phyloP scores from a whole-genome alignment of 1,140 invertebrate genomes.

The Saccostrea echinata region DNA sequence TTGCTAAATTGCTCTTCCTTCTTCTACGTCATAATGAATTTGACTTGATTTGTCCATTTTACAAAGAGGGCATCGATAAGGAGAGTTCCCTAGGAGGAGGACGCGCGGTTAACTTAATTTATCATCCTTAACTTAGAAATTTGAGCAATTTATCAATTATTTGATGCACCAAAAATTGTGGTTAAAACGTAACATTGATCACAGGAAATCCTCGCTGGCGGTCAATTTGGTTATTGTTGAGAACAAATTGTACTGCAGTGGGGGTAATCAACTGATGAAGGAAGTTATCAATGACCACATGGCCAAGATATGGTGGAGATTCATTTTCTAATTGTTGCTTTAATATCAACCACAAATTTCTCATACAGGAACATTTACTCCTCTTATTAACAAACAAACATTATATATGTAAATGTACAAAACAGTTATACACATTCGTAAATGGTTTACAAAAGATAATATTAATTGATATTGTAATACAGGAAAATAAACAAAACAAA shows the following conservation, averaged over 20 bases:
- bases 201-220: not conserved
- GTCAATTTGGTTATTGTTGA: not conserved
- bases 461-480: not conserved
- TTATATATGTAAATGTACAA: not conserved
- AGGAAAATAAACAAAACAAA: not conserved
- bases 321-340: not conserved
- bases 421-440: not conserved
- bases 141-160: constrained; percentile 36
- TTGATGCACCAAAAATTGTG: constrained; percentile 28
- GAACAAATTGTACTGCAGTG: constrained; percentile 23
- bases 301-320: not conserved
- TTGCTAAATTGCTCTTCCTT: not conserved
- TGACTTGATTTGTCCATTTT: constrained; percentile 8
- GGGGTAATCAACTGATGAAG: constrained; percentile 1
- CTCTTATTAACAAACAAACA: not conserved
- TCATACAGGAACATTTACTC: constrained; percentile 6
- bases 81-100: not conserved
- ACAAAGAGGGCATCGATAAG: not conserved
- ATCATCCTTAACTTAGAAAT: constrained; percentile 32
- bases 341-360: not conserved
- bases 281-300: not conserved
- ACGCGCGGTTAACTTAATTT: constrained; percentile 28
- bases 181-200: constrained; percentile 35
- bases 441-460: not conserved
- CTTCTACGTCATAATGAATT: constrained; percentile 24